These are phyloP conservation scores for Garrulus glandarius DNA, from an alignment of 2,797 vertebrate species.

Conservation along the genomic window DNA sequence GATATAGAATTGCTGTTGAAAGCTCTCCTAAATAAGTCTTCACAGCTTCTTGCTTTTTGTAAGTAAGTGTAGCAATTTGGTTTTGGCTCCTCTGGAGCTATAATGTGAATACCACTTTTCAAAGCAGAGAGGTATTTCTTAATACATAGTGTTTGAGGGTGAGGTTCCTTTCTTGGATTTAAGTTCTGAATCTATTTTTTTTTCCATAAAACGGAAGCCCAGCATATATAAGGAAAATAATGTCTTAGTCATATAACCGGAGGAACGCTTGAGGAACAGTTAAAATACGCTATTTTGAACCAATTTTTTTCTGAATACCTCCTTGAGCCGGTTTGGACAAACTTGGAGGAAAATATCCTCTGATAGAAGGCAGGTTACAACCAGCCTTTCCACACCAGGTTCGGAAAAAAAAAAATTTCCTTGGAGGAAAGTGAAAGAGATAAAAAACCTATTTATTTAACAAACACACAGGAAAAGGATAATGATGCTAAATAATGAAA, in stretches of 20 bases:
- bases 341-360: no score
- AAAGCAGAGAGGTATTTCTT: not conserved
- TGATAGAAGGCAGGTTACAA: no score
- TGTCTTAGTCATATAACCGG: not conserved
- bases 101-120: not conserved
- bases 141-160: not conserved
- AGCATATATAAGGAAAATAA: not conserved
- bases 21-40: not conserved
- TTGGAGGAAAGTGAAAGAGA: no score
- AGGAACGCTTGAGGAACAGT: not conserved
- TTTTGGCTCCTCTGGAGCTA: not conserved
- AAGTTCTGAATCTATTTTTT: not conserved
- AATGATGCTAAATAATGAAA: no score
- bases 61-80: not conserved
- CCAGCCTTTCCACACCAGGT: no score
- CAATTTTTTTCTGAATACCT: not conserved
- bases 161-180: not conserved
- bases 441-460: no score
- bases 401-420: no score
- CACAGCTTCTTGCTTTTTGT: not conserved
- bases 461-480: no score
- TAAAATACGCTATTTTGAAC: not conserved
- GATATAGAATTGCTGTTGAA: not conserved
- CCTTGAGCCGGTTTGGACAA: no score
- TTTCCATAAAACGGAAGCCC: not conserved